These are phyloP conservation scores for Helicoverpa armigera DNA, from an alignment of 1,140 invertebrate species.

Conservation along the genomic window DNA sequence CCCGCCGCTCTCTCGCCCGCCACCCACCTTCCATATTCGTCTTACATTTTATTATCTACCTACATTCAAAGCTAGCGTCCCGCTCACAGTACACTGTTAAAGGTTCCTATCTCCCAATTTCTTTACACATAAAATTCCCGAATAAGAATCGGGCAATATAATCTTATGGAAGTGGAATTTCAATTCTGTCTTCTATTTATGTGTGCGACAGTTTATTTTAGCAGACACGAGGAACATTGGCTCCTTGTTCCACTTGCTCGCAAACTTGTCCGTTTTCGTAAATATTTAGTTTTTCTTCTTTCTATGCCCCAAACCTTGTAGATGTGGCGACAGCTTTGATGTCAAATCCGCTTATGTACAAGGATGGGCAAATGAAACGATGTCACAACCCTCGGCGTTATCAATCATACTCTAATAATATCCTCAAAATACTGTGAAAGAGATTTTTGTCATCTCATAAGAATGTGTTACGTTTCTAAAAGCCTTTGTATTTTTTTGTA, in stretches of 20 bases:
- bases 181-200: conserved; percentile 40
- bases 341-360: conserved; percentile 34
- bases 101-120: conserved; percentile 41
- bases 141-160: conserved; percentile 45
- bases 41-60: conserved; percentile 47
- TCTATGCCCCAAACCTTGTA: not conserved
- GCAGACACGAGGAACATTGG: not conserved
- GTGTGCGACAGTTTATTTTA: conserved; percentile 36
- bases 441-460: conserved; percentile 28
- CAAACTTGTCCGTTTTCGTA: not conserved
- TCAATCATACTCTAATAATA: conserved; percentile 34
- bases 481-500: too few relatives aligned
- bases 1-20: not conserved
- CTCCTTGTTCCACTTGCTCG: not conserved
- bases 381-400: conserved; percentile 21
- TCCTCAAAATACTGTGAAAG: conserved; percentile 4
- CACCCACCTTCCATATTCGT: conserved; percentile 37
- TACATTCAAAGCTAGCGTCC: conserved; percentile 32
- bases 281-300: not conserved
- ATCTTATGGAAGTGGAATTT: conserved; percentile 42
- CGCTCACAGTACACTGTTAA: conserved; percentile 30
- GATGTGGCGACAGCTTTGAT: conserved; percentile 29
- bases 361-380: conserved; percentile 40
- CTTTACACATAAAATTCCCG: conserved; percentile 39
- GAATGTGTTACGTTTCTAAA: not conserved